Evolutionary conservation across 2,797 vertebrate genomes (phyloP).

Genomic region (Alfaro cultratus): DNA sequence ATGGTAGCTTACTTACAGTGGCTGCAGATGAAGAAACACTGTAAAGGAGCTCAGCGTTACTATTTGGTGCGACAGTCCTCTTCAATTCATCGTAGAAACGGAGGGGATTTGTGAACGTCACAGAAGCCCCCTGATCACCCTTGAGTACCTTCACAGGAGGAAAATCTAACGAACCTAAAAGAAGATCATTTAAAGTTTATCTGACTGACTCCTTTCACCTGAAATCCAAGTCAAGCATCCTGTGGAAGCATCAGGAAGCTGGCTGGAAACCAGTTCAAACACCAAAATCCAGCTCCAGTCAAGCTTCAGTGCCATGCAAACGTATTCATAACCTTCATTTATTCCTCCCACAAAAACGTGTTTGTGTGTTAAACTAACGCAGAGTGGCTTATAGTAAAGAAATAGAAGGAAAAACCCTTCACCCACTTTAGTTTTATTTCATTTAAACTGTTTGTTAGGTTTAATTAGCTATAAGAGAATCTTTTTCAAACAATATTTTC

Average conservation of each 20-base stretch:
- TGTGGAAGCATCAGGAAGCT: neutral
- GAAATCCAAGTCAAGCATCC: neutral
- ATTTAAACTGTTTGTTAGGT: neutral
- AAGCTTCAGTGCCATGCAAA: neutral
- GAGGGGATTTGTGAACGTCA: conserved; percentile 67
- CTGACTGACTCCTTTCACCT: conserved; percentile 35
- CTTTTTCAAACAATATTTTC: too few species aligned
- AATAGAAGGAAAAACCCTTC: neutral
- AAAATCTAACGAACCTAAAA: conserved; percentile 64
- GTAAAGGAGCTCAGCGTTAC: accelerated
- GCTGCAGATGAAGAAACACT: accelerated
- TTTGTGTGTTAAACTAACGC: neutral
- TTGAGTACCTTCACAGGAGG: conserved; percentile 39
- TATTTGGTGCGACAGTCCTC: accelerated
- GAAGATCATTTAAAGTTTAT: neutral
- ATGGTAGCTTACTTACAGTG: conserved; percentile 19
- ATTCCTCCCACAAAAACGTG: neutral
- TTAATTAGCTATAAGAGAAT: too few species aligned
- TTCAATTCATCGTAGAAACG: conserved; percentile 44
- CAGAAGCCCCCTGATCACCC: accelerated
- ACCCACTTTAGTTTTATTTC: neutral
- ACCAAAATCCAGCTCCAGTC: neutral
- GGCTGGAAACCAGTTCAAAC: neutral
- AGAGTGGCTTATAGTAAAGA: neutral
- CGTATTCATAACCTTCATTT: neutral